Percentiles rank a stretch among this genome's conserved stretches.
Conservation (phyloP, 2,113 vertebrate species). For the Chaetops frenatus region DNA sequence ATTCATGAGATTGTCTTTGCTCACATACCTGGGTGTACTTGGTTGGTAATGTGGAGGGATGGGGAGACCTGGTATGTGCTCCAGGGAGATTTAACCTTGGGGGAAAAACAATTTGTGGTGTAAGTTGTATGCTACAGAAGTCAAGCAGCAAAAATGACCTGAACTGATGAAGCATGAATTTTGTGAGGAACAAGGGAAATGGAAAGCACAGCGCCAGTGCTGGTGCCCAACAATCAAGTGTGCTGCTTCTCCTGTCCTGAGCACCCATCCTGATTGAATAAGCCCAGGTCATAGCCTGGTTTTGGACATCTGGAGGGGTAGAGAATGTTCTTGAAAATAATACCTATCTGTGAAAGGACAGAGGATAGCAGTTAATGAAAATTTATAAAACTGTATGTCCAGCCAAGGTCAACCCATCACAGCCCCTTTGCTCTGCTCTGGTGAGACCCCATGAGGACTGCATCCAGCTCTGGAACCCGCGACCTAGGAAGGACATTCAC, state of each 20-base stretch:
- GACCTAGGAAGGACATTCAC: background rate
- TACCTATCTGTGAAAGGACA: background rate
- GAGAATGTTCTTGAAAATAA: background rate
- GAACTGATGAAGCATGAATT: background rate
- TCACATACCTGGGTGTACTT: background rate
- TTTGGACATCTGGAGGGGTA: background rate
- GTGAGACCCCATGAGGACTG: background rate
- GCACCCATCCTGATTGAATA: background rate
- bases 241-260: background rate
- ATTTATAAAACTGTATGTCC: background rate
- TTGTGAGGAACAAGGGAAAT: background rate
- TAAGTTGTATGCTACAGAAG: background rate
- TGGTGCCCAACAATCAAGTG: background rate
- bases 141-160: background rate
- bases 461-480: background rate
- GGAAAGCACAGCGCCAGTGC: rapidly evolving
- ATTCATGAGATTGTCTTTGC: background rate
- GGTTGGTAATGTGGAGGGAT: background rate
- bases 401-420: background rate
- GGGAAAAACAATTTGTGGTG: background rate
- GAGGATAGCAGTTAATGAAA: background rate
- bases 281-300: background rate
- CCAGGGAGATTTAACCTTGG: background rate
- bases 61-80: rapidly evolving
- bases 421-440: background rate